Base-by-base conservation (phyloP, 2,888 invertebrate species). In the Eilema caniola region DNA sequence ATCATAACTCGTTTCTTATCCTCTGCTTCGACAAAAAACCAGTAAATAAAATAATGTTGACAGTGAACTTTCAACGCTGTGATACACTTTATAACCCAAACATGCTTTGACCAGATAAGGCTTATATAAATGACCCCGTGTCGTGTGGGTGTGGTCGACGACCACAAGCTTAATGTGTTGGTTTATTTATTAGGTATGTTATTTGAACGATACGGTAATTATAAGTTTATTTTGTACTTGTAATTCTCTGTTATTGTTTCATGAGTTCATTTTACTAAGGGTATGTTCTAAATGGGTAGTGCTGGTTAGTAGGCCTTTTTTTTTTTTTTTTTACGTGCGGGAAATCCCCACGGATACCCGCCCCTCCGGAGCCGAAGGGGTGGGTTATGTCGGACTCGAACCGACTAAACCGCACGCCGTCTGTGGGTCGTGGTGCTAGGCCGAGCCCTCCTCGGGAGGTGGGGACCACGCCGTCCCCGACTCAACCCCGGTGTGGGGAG, bases 121-220 rank as follows among this genome's bases (percentile, higher is more conserved):
- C 69, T 69, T 53, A 67, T 77, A 88, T 84, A 84, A 83, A 83
- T 79, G 81, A 83, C 82, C 85, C 84, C 83, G 81, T 85, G 84
- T 79, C 72, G 76, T 74, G 78, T 75, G 75, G 79, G 80, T 75
- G 77, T 70, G 71, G 74, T 62, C 31, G 62, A 57, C 28, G 72
- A 74, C 65, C 70, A 77, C 73, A 71, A 66, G 69, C 72, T 66
- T 67, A 61, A 67, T 64, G 23, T 23, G 57, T 66, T 41, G 62
- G 41, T 28, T 66, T 72, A 74, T 70, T 71, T 64, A 73, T 75
- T 70, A n/a, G n/a, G n/a, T n/a, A 71, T 62, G 28, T 37, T 65
- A 53, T 56, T 28, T 3, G 23, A 31, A 56, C 31, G 31, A 23
- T 24, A 41, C 16, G 5, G 24, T 41, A 41, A 41, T 62, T 24